Evolutionary conservation across 2,797 vertebrate species (phyloP), one percentile per base, ranked within the genome.

Genomic region (Myripristis jacobus): DNA sequence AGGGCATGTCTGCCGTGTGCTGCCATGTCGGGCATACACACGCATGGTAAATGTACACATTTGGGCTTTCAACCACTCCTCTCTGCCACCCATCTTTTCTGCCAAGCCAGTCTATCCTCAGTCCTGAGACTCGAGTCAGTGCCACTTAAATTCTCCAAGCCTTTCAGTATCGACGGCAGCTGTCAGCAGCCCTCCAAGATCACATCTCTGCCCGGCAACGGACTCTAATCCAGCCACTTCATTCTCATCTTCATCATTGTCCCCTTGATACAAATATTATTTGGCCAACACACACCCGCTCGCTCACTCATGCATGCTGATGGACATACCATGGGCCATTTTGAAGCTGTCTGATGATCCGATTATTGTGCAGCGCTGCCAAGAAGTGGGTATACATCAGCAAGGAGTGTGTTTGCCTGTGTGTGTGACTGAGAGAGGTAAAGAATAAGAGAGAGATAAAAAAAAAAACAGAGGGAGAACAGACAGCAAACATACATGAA

Each of bases 141-240:
- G 83, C 83, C 88, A 82, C 58, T 88, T 73, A 75, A 66, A 83
- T 51, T 73, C 71, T 75, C 70, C 31, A 8, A 55, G 56, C 78
- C 87, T 80, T 82, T 87, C 77, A 79, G 78, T 66, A 74, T 73
- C 69, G 66, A 46, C 34, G 65, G 74, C 87, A 91, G 84, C 87
- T 92, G 87, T 86, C 85, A 80, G 76, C 62, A 8, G 1, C 72
- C 82, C 77, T 78, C 90, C 77, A 80, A 84, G 75, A 71, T 65
- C 60, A 51, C 44, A 55, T 80, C 58, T 61, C 72, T 68, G 50
- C 25, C 71, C 38, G 68, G 69, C 66, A 67, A 57, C 75, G 48
- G 51, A 70, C 66, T 74, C 67, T 83, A 87, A 89, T 81, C 82
- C 81, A 62, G 31, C 57, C 56, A 79, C 82, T 90, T 90, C 76